Percentiles rank a stretch among this genome's conserved stretches.
These are phyloP conservation scores for Sciurus carolinensis DNA, from an alignment of 2,797 vertebrate species.

Conservation along the genomic window DNA sequence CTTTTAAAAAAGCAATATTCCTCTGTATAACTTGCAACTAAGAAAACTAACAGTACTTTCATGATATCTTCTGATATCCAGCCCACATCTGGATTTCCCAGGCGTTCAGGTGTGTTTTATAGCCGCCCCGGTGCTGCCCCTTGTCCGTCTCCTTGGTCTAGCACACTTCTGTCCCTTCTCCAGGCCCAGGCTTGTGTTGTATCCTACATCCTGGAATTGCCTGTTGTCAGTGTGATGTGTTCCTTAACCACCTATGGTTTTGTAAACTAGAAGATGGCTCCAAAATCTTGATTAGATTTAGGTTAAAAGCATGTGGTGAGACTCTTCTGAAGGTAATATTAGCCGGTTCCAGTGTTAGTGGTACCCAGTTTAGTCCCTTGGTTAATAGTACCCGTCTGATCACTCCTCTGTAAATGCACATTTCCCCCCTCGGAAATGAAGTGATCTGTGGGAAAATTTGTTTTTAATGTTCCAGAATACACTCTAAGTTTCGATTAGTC, in stretches of 20 bases:
- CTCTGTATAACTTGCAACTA: background rate
- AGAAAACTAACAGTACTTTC: background rate
- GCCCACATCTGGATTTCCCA: background rate
- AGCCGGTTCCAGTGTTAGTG: background rate
- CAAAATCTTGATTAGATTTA: background rate
- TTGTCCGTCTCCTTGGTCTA: background rate
- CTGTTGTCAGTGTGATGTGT: background rate
- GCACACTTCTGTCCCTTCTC: no score
- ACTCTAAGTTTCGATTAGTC: background rate
- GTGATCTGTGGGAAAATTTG: background rate
- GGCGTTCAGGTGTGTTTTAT: background rate
- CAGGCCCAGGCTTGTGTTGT: background rate
- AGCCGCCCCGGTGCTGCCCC: background rate
- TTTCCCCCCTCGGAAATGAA: background rate
- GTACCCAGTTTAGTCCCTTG: background rate
- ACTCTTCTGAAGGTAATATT: background rate
- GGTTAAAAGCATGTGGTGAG: background rate
- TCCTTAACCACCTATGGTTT: constrained; percentile 27
- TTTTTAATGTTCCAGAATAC: background rate
- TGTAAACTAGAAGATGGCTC: background rate
- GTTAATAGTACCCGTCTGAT: background rate
- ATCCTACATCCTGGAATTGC: background rate
- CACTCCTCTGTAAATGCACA: background rate
- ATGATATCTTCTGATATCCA: background rate
- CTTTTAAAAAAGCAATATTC: background rate